phyloP scores from a whole-genome alignment of 92 coral and sea anemone genomes.

The Micromussa lordhowensis region DNA sequence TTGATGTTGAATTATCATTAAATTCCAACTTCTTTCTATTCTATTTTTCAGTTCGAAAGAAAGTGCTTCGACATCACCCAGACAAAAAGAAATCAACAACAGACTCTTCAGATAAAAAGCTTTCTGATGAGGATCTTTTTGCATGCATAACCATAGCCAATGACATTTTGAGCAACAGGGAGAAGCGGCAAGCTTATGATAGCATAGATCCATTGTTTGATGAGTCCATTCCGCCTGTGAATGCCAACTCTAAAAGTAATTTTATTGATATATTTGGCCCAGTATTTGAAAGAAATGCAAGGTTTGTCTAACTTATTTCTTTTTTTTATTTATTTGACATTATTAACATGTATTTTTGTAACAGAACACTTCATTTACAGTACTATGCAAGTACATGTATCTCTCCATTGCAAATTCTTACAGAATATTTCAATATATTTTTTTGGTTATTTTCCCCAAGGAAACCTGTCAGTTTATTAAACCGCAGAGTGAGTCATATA shows the following conservation, averaged over 20 bases:
- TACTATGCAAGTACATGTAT: too few relatives aligned
- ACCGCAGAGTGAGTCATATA: too few relatives aligned
- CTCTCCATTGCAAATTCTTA: too few relatives aligned
- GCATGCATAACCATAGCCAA: slow-evolving; percentile 93
- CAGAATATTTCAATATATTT: too few relatives aligned
- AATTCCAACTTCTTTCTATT: not conserved
- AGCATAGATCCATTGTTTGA: slow-evolving; percentile 92
- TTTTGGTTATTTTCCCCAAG: too few relatives aligned
- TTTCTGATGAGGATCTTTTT: slow-evolving; percentile 79
- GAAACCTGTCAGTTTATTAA: not conserved
- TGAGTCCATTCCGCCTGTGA: slow-evolving; percentile 81
- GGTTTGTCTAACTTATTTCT: slow-evolving; percentile 50
- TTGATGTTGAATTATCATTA: not conserved
- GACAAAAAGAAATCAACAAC: slow-evolving; percentile 78
- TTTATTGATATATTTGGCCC: slow-evolving; percentile 89
- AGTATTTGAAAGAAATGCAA: slow-evolving; percentile 85
- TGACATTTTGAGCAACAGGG: slow-evolving; percentile 84
- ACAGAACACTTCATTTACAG: too few relatives aligned
- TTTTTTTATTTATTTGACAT: too few relatives aligned
- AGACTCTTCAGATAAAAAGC: slow-evolving; percentile 26
- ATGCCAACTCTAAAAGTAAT: slow-evolving; percentile 76
- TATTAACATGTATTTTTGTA: too few relatives aligned
- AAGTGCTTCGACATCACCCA: slow-evolving; percentile 94
- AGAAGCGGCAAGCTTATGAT: slow-evolving; percentile 88
- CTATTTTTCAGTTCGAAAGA: slow-evolving; percentile 78